These are phyloP conservation scores for Poeciliopsis retropinna DNA, from an alignment of 2,113 vertebrate species.

Conservation along the genomic window DNA sequence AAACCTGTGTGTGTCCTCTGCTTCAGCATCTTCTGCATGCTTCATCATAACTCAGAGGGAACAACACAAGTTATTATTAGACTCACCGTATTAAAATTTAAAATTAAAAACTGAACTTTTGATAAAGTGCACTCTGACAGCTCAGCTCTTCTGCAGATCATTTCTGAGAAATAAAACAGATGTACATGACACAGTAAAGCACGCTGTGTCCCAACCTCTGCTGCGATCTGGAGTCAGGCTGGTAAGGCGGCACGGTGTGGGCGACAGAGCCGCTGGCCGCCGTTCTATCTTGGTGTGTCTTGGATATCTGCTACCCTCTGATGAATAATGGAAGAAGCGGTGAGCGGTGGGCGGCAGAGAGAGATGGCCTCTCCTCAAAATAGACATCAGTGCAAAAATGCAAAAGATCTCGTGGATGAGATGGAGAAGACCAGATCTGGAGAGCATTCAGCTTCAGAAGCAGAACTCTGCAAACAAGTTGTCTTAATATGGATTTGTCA, in stretches of 20 bases:
- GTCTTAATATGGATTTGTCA: not conserved
- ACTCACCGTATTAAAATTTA: not conserved
- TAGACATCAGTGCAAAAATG: conserved; percentile 59
- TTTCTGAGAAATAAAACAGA: not conserved
- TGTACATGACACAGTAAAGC: not conserved
- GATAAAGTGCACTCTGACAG: not conserved
- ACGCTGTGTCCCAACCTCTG: no score
- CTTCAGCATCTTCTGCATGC: not conserved
- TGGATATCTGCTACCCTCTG: conserved; percentile 46
- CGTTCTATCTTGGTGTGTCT: conserved; percentile 17
- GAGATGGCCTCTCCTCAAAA: conserved; percentile 74
- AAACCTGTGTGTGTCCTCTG: no score
- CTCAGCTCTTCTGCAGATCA: not conserved
- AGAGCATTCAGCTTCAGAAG: not conserved
- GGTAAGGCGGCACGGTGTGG: not conserved
- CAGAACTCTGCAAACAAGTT: not conserved
- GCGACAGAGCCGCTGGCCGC: conserved; percentile 6
- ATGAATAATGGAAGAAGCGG: conserved; percentile 77
- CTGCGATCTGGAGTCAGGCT: not conserved
- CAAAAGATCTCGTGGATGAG: conserved; percentile 14
- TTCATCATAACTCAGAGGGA: not conserved
- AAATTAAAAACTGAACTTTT: not conserved
- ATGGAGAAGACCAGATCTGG: no score
- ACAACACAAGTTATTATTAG: not conserved
- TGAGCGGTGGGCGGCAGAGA: conserved; percentile 63